Conservation (phyloP, 2,797 vertebrate genomes). For the Fratercula arctica region DNA sequence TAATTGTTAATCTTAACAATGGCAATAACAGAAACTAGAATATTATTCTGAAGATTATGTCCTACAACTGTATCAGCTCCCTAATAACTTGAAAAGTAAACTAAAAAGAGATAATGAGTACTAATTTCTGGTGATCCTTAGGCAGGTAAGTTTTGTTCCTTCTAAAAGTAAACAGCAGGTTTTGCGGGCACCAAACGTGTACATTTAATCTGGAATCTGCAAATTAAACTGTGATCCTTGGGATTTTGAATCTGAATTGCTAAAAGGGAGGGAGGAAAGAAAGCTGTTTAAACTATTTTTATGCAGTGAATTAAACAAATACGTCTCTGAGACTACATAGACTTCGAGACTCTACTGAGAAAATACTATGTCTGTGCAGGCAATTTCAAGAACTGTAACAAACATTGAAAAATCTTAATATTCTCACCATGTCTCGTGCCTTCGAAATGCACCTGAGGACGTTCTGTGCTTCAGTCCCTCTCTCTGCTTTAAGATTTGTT, state of each 20-base stretch:
- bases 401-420: not conserved
- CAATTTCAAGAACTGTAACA: not conserved
- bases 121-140: not conserved
- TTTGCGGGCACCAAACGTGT: not conserved
- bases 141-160: not conserved
- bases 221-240: not conserved
- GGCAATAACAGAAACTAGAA: not conserved
- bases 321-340: not conserved
- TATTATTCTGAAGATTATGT: not conserved
- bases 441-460: not conserved
- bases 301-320: not conserved
- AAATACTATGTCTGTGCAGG: not conserved
- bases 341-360: not conserved
- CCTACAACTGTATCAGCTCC: not conserved
- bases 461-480: not conserved
- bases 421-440: not conserved
- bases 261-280: not conserved
- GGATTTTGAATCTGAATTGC: constrained; percentile 26
- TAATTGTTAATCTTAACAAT: not conserved
- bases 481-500: not conserved
- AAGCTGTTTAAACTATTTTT: constrained; percentile 26
- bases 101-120: not conserved
- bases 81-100: not conserved
- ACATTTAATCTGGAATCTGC: not conserved
- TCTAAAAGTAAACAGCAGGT: not conserved